Conservation (phyloP, 2,797 vertebrate species). For the Sebastes vulpes region DNA sequence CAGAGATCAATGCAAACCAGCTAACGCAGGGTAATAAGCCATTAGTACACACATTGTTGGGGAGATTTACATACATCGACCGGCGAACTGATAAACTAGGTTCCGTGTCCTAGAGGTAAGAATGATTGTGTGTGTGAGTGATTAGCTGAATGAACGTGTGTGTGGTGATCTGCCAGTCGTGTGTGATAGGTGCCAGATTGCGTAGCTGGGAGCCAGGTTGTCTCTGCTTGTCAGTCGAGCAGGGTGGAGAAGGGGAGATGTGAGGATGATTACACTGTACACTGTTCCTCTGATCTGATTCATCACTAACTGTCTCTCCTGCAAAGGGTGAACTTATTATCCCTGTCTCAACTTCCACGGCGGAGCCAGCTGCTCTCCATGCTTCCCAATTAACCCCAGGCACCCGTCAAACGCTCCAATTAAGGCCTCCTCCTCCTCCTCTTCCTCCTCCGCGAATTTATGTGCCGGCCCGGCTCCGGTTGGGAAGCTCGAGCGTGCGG, state of each 20-base stretch:
- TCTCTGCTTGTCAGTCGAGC: slow-evolving; percentile 76
- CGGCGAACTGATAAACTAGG: slow-evolving; percentile 72
- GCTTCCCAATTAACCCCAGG: slow-evolving; percentile 85
- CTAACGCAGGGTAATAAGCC: slow-evolving; percentile 84
- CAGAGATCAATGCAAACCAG: slow-evolving; percentile 88
- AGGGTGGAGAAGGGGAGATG: slow-evolving; percentile 61
- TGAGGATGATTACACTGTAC: slow-evolving; percentile 75
- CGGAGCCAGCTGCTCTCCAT: slow-evolving; percentile 82
- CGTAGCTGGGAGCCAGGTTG: slow-evolving; percentile 77
- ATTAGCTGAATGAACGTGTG: slow-evolving; percentile 63
- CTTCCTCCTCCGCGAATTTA: slow-evolving; percentile 40
- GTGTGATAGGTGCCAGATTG: slow-evolving; percentile 82
- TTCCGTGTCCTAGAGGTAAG: slow-evolving; percentile 75
- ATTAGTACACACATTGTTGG: slow-evolving; percentile 84
- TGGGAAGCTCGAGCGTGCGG: slow-evolving; percentile 27
- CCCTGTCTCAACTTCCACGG: slow-evolving; percentile 77
- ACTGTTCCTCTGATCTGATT: slow-evolving; percentile 82
- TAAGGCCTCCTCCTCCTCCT: slow-evolving; percentile 64
- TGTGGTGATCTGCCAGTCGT: slow-evolving; percentile 63
- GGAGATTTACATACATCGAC: slow-evolving; percentile 85
- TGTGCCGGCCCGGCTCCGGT: slow-evolving; percentile 31
- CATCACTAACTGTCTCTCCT: slow-evolving; percentile 79
- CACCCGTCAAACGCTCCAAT: slow-evolving; percentile 79
- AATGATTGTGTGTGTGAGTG: slow-evolving; percentile 73
- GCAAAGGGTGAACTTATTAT: slow-evolving; percentile 85